phyloP scores from a whole-genome alignment of 2,888 invertebrate species.

The Luperina nickerlii region DNA sequence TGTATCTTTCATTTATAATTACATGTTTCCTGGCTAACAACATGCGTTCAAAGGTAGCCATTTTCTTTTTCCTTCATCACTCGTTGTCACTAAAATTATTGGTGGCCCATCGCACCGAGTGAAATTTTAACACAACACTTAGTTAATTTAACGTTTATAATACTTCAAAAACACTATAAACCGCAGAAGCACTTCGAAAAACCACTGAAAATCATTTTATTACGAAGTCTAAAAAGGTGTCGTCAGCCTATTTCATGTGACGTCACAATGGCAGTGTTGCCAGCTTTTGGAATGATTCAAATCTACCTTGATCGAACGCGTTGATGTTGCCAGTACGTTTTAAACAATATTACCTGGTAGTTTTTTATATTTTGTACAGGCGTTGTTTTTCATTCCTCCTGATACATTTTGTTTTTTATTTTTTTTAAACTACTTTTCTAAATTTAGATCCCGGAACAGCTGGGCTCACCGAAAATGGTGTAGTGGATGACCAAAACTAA shows the following conservation, averaged over 20 bases:
- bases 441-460: not conserved
- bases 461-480: not conserved
- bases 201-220: conserved; percentile 84
- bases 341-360: conserved; percentile 31
- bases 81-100: conserved; percentile 85
- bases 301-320: conserved; percentile 61
- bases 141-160: conserved; percentile 78
- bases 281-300: conserved; percentile 56
- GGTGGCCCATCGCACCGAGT: conserved; percentile 82
- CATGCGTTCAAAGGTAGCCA: conserved; percentile 88
- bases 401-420: not conserved
- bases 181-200: conserved; percentile 81
- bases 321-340: conserved; percentile 64
- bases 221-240: conserved; percentile 82
- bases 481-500: not conserved
- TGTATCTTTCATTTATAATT: conserved; percentile 96
- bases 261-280: conserved; percentile 88
- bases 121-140: conserved; percentile 82
- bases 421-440: not conserved
- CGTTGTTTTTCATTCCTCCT: not conserved
- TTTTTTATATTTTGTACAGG: not conserved
- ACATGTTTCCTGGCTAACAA: conserved; percentile 84
- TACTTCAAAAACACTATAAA: conserved; percentile 79
- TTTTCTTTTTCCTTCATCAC: conserved; percentile 88
- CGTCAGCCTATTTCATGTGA: conserved; percentile 86